phyloP scores from a whole-genome alignment of 2,888 invertebrate species.

The Epirrhoe alternata region DNA sequence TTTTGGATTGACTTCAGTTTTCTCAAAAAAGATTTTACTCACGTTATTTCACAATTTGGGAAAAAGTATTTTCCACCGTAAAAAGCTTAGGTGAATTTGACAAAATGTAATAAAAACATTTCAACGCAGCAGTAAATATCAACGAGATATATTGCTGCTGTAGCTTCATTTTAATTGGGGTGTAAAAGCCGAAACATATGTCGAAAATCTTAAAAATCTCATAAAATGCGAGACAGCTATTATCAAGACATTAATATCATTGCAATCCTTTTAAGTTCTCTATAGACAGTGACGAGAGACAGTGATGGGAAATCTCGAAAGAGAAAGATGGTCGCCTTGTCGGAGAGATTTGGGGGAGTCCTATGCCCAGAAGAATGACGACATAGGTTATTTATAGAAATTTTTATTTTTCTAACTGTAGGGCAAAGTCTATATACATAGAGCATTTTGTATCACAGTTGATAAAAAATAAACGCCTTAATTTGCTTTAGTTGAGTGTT shows the following conservation, averaged over 20 bases:
- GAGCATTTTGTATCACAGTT: too few species aligned
- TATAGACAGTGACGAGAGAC: background rate
- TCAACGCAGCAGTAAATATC: conserved; percentile 7
- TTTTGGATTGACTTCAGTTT: too few species aligned
- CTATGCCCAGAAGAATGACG: too few species aligned
- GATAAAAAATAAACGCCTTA: too few species aligned
- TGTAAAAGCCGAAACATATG: conserved; percentile 13
- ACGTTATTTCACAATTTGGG: too few species aligned
- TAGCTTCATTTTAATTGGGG: conserved; percentile 3
- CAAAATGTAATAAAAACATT: background rate
- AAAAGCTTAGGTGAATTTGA: background rate
- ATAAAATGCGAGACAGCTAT: conserved; percentile 6
- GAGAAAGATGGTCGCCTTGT: too few species aligned
- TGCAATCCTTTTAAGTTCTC: background rate
- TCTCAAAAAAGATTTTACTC: background rate
- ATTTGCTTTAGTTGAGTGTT: background rate
- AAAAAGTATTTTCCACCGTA: too few species aligned
- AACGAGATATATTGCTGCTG: conserved; percentile 4
- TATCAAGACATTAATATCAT: conserved; percentile 4
- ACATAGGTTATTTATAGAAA: too few species aligned
- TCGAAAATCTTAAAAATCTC: conserved; percentile 12
- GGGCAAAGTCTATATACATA: too few species aligned
- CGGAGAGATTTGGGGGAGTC: too few species aligned
- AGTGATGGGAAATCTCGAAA: too few species aligned
- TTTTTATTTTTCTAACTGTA: too few species aligned